These are phyloP conservation scores for Embiotoca jacksoni DNA, from an alignment of 2,113 vertebrate genomes.

Conservation along the genomic window DNA sequence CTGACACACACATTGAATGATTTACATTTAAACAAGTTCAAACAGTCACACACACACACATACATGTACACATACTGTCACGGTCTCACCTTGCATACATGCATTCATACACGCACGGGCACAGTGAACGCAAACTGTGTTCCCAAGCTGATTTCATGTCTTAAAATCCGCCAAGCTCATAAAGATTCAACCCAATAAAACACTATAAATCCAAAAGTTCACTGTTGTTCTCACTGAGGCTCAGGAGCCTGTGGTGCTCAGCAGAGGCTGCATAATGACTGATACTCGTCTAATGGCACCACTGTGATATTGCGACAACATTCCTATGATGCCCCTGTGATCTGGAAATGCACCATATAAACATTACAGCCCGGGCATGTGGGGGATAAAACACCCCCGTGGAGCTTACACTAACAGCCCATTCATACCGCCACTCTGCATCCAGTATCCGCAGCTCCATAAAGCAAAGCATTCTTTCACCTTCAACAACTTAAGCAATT, in stretches of 20 bases:
- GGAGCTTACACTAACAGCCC: conserved; percentile 9
- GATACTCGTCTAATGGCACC: conserved; percentile 6
- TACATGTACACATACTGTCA: not conserved
- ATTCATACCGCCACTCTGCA: conserved; percentile 14
- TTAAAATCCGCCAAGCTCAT: not conserved
- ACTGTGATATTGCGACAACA: conserved; percentile 32
- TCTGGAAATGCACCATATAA: not conserved
- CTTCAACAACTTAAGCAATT: conserved; percentile 50
- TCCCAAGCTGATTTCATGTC: conserved; percentile 33
- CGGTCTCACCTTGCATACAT: not conserved
- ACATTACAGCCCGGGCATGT: conserved; percentile 19
- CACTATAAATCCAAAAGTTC: not conserved
- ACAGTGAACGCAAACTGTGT: conserved; percentile 17
- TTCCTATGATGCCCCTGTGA: conserved; percentile 7
- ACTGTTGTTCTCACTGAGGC: not conserved
- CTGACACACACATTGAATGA: not conserved
- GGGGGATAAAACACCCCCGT: conserved; percentile 13
- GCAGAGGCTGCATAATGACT: not conserved
- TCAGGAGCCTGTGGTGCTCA: not conserved
- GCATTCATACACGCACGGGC: conserved; percentile 15
- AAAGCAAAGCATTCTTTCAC: conserved; percentile 18
- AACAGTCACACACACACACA: not conserved
- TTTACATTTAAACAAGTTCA: not conserved
- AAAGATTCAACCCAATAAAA: not conserved
- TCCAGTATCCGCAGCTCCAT: conserved; percentile 30